Evolutionary conservation across 2,113 vertebrate genomes (phyloP), one percentile per base, ranked within the genome.

Genomic region (Chloropsis hardwickii): DNA sequence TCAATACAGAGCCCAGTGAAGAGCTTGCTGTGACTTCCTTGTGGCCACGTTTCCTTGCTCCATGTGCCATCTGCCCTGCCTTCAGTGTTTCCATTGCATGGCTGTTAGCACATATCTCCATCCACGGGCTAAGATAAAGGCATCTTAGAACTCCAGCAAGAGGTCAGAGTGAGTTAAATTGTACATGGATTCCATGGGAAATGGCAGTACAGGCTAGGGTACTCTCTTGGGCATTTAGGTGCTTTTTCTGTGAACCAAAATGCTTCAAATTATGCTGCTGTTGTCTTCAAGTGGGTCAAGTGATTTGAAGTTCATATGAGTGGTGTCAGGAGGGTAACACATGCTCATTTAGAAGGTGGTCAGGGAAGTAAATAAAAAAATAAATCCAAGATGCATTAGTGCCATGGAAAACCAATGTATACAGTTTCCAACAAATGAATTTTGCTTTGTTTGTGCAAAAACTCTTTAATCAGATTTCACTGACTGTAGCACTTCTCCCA

Each of bases 51-150:
- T 50, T 69, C 39, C 65, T 58, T 3, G 0, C 11, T 81, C 29
- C 17, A 2, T 10, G 29, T 37, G 47, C 61, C 5, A 1, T 10
- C 0, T 2, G 12, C 12, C 10, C n/a, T 35, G 11, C 12, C 12
- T 33, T 35, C 6, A 0, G 33, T 25, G 29, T 16, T 78, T 28
- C 37, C n/a, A 0, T n/a, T 79, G 48, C 31, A 3, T 29, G 65
- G 8, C 39, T 81, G 29, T 17, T 72, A 62, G n/a, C n/a, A 71
- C 10, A 13, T 3, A 2, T 42, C 31, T 42, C 81, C n/a, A 48
- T 27, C 39, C 28, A 3, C 44, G 48, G 44, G 14, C 9, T 14
- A 10, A 27, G 20, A 24, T 44, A 48, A 44, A 51, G 54, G 60
- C 48, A 39, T 12, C 27, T 48, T 14, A 21, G 10, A 29, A 7